Percentiles rank a stretch among this genome's conserved stretches.
Conservation (phyloP, 2,113 vertebrate genomes). For the Tenebrosternarchus preto region DNA sequence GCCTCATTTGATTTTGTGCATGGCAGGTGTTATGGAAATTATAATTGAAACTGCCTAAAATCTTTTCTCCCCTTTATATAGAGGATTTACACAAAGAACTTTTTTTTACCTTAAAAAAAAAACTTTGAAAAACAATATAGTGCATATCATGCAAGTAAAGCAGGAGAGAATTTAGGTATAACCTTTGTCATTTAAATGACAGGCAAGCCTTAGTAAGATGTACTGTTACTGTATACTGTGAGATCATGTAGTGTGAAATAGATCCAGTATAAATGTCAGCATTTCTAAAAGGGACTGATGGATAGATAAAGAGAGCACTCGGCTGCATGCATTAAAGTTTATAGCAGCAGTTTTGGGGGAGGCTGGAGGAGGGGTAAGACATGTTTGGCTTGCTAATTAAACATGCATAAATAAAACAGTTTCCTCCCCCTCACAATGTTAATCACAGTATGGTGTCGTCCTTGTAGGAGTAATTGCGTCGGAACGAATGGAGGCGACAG, state of each 20-base stretch:
- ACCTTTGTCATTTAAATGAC: conserved; percentile 8
- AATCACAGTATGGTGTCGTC: conserved; percentile 63
- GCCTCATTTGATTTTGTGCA: not conserved
- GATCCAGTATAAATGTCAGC: conserved; percentile 37
- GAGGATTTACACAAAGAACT: not conserved
- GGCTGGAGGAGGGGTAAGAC: conserved; percentile 43
- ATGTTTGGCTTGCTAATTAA: conserved; percentile 65
- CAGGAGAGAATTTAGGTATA: conserved; percentile 16
- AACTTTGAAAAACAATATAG: conserved; percentile 18
- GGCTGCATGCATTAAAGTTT: conserved; percentile 54
- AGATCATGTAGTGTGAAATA: conserved; percentile 15
- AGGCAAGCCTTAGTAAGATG: conserved; percentile 21
- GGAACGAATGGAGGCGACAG: conserved; percentile 49
- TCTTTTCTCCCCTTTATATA: not conserved
- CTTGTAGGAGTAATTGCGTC: conserved; percentile 61
- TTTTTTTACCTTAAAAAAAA: not conserved
- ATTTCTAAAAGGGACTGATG: conserved; percentile 46
- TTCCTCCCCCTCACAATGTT: conserved; percentile 44
- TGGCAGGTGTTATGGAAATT: not conserved
- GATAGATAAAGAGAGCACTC: conserved; percentile 48
- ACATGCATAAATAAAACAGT: conserved; percentile 62
- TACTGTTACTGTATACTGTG: conserved; percentile 6
- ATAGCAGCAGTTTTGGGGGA: conserved; percentile 43
- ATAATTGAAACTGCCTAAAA: conserved; percentile 14
- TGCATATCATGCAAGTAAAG: not conserved